Evolutionary conservation across 1,140 invertebrate genomes (phyloP).

Genomic region (Panagrolaimus sp.): DNA sequence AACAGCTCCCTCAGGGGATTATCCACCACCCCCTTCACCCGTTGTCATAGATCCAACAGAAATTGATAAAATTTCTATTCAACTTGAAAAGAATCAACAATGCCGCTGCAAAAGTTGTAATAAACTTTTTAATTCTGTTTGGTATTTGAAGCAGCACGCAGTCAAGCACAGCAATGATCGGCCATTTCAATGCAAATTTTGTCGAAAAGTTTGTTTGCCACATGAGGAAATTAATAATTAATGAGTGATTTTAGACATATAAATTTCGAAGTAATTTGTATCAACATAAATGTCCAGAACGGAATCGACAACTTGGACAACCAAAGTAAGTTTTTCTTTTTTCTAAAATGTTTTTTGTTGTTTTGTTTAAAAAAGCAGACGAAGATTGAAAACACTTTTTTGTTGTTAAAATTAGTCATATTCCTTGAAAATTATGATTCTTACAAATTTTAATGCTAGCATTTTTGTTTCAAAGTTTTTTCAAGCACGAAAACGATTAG

Average conservation of each 20-base stretch:
- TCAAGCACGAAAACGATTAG: no score
- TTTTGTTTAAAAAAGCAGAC: no score
- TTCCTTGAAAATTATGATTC: no score
- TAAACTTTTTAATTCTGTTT: slow-evolving; percentile 43
- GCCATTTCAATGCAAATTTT: slow-evolving; percentile 57
- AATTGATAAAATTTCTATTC: slow-evolving; percentile 48
- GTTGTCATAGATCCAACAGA: slow-evolving; percentile 53
- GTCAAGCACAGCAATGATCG: slow-evolving; percentile 56
- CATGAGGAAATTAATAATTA: not conserved
- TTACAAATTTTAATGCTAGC: no score
- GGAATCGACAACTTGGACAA: slow-evolving; percentile 20
- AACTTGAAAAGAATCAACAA: slow-evolving; percentile 55
- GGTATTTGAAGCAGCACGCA: slow-evolving; percentile 58
- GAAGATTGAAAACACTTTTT: no score
- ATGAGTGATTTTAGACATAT: slow-evolving; percentile 47
- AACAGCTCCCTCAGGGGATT: not conserved
- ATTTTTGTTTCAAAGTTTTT: no score
- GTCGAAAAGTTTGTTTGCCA: slow-evolving; percentile 42
- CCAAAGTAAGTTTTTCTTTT: not conserved
- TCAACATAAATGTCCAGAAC: slow-evolving; percentile 32
- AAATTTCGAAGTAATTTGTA: slow-evolving; percentile 58
- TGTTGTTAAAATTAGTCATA: no score
- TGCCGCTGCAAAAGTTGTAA: slow-evolving; percentile 56
- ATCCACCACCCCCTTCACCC: slow-evolving; percentile 38
- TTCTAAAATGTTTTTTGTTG: no score